A percentile compares a stretch with the other conserved stretches of the same genome.
Conservation (phyloP, 2,113 vertebrate genomes). For the Mohoua ochrocephala region DNA sequence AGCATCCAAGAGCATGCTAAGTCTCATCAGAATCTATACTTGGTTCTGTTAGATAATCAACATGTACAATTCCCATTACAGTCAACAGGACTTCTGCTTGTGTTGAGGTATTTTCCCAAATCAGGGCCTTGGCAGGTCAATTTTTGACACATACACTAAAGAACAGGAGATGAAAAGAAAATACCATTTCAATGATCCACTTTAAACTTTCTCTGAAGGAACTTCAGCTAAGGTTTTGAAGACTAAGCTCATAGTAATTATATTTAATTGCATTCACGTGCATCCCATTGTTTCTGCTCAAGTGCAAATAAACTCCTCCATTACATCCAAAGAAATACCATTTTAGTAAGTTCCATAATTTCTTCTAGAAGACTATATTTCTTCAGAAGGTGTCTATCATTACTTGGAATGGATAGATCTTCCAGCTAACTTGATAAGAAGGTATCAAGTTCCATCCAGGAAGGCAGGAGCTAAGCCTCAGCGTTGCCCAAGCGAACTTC, state of each 20-base stretch:
- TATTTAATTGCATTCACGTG: background rate
- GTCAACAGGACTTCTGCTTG: background rate
- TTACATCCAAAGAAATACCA: background rate
- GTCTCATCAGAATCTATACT: background rate
- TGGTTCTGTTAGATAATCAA: background rate
- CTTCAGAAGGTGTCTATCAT: background rate
- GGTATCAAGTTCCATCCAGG: background rate
- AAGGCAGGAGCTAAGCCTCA: background rate
- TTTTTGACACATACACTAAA: background rate
- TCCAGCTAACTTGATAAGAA: background rate
- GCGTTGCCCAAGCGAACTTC: background rate
- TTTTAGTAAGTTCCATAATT: background rate
- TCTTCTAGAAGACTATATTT: background rate
- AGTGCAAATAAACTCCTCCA: background rate
- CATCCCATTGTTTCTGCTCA: background rate
- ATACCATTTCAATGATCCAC: background rate
- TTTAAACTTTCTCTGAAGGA: background rate
- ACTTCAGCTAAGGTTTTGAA: background rate
- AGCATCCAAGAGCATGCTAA: background rate
- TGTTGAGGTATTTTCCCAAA: background rate
- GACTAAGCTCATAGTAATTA: background rate
- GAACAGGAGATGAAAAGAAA: background rate
- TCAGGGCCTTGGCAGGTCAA: background rate
- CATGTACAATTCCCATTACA: background rate
- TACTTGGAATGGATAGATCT: background rate